Conservation (phyloP, 2,888 invertebrate genomes). For the Leptopilina drosophilae region DNA sequence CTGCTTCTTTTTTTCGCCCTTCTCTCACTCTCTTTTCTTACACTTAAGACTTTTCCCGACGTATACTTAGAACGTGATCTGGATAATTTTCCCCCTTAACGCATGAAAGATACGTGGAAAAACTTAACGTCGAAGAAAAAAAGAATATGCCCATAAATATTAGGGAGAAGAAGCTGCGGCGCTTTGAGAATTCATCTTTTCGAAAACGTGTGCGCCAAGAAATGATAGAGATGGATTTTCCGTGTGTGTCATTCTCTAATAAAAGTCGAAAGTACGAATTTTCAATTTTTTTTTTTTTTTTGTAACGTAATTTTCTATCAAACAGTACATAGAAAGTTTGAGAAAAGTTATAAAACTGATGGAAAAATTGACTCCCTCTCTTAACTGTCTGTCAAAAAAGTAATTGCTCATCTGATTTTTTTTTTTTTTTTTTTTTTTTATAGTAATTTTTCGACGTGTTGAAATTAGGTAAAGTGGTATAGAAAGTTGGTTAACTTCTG, state of each 20-base stretch:
- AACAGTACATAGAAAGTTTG: too few relatives aligned
- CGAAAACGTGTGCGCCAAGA: too few relatives aligned
- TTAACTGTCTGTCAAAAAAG: too few relatives aligned
- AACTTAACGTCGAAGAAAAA: constrained; percentile 14
- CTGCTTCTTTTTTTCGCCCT: background rate
- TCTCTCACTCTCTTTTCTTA: background rate
- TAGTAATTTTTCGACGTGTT: background rate
- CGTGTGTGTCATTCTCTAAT: background rate
- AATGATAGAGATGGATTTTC: background rate
- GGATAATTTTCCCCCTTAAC: constrained; percentile 6
- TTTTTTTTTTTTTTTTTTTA: background rate
- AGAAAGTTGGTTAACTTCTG: constrained; percentile 15
- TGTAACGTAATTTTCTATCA: too few relatives aligned
- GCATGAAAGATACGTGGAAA: constrained; percentile 24
- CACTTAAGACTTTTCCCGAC: constrained; percentile 19
- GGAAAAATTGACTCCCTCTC: too few relatives aligned
- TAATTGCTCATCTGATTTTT: background rate
- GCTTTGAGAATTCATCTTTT: constrained; percentile 13
- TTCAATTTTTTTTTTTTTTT: too few relatives aligned
- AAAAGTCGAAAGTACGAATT: too few relatives aligned
- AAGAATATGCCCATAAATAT: constrained; percentile 3
- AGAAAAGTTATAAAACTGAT: too few relatives aligned
- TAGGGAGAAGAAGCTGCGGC: background rate
- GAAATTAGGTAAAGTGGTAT: constrained; percentile 11
- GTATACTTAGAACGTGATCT: constrained; percentile 32